Percentiles rank a stretch among this genome's conserved stretches.
Conservation (phyloP, 2,797 vertebrate genomes). For the Clamator glandarius region DNA sequence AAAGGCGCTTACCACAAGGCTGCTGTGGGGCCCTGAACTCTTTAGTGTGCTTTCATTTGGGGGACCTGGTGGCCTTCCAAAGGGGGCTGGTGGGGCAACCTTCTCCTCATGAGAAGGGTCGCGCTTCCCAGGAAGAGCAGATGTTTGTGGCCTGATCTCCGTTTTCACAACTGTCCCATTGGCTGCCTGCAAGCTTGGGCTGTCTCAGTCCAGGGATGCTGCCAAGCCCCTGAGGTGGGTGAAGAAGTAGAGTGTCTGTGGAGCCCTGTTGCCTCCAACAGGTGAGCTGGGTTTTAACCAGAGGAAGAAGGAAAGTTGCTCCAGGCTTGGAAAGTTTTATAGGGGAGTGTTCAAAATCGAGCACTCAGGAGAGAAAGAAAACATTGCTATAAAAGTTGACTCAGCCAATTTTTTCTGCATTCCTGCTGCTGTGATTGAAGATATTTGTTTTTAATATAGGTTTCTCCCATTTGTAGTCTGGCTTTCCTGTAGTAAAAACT, state of each 20-base stretch:
- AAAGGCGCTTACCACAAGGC: slow-evolving; percentile 77
- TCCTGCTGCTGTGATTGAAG: slow-evolving; percentile 59
- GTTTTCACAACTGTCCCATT: neutral
- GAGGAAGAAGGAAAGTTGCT: slow-evolving; percentile 30
- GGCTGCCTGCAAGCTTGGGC: neutral
- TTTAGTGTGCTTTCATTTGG: slow-evolving; percentile 63
- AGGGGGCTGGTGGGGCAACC: slow-evolving; percentile 55
- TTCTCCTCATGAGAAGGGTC: slow-evolving; percentile 39
- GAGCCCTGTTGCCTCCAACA: neutral
- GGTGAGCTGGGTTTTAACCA: slow-evolving; percentile 15
- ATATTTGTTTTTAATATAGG: slow-evolving; percentile 63
- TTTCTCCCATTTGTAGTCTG: slow-evolving; percentile 51
- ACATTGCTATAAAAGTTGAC: slow-evolving; percentile 58
- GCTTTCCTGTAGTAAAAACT: slow-evolving; percentile 43
- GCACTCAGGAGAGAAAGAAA: slow-evolving; percentile 39
- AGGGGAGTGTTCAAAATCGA: slow-evolving; percentile 22
- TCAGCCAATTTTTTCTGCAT: slow-evolving; percentile 55
- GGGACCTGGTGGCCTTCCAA: slow-evolving; percentile 62
- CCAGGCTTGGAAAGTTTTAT: slow-evolving; percentile 55
- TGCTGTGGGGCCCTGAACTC: slow-evolving; percentile 76
- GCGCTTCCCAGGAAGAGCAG: slow-evolving; percentile 57
- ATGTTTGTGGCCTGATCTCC: slow-evolving; percentile 57
- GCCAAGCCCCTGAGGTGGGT: neutral
- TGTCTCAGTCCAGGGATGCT: slow-evolving; percentile 2
- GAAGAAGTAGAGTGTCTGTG: neutral